Base-by-base conservation (phyloP, 2,888 invertebrate genomes). In the Cryptocheilus praepositus region DNA sequence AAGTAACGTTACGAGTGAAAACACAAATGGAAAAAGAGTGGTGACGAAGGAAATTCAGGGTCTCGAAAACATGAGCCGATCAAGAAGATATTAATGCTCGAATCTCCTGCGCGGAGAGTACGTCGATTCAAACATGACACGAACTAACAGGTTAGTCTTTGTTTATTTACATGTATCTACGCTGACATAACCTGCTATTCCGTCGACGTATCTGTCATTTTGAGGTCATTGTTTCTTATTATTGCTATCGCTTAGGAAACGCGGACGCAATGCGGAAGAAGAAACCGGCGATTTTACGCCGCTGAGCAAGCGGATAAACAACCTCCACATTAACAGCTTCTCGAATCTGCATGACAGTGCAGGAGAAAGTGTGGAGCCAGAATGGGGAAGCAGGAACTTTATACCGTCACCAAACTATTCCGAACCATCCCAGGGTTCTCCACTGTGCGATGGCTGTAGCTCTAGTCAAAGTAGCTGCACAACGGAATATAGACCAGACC, bases 221-320 rank as follows among this genome's bases (percentile, higher is more conserved):
- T 28, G 22, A 13, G 8, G 8, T 36, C 36, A 11, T 7, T 8
- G 52, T 58, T 65, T 49, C 55, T 61, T 49, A 52, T 57, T 75
- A 67, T 71, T 63, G 90, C 91, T 66, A 18, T 52, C 18, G 0
- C 54, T 56, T 57, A 96, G 96, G 85, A 96, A 96, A 91, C 92
- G 96, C 77, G 92, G 92, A 58, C 91, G 95, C 68, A 93, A 93
- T 85, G 81, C 88, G 25, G 89, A 90, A 49, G 95, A 95, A 83
- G 95, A 95, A 78, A 92, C 92, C 73, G 91, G 92, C 82, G 96
- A 96, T 84, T 96, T 96, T 82, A 94, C 95, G 91, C 96, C 97
- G 61, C 89, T 97, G 61, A 96, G 96, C 15, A 97, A 97, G 89
- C 92, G 96, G 84, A 96, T 97, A 81, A 96, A 96, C 88, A 96